Evolutionary conservation across 2,113 vertebrate species (phyloP).

Genomic region (Scalopus aquaticus): DNA sequence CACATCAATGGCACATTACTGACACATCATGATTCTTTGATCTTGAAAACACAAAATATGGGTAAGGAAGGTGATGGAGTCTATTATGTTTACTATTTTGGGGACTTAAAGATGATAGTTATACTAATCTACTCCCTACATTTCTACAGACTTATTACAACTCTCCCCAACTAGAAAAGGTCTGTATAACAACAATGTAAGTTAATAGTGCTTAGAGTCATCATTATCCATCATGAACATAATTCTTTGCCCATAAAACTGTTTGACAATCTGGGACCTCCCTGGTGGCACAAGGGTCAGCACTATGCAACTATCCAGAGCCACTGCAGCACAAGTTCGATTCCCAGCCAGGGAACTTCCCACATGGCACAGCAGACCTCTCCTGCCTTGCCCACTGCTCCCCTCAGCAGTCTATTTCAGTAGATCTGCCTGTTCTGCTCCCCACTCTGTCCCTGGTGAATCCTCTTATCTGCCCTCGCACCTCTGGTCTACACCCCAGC

Average conservation of each 20-base stretch:
- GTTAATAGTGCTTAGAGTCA: background rate
- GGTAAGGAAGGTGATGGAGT: background rate
- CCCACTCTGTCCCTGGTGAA: too few species aligned
- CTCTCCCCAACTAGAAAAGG: background rate
- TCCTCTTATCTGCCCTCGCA: too few species aligned
- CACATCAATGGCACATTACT: background rate
- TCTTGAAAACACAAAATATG: conserved; percentile 12
- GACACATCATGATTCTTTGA: conserved; percentile 14
- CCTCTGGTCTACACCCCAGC: too few species aligned
- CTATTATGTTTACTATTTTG: background rate
- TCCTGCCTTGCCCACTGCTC: too few species aligned
- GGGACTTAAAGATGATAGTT: background rate
- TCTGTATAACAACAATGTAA: background rate
- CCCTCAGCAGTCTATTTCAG: too few species aligned
- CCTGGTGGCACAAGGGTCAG: too few species aligned
- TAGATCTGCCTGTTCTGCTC: too few species aligned
- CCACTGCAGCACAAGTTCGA: too few species aligned
- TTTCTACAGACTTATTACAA: background rate
- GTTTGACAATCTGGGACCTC: background rate
- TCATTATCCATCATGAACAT: background rate
- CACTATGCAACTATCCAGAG: too few species aligned
- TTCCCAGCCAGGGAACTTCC: too few species aligned
- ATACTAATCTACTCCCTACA: background rate
- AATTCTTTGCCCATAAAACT: background rate
- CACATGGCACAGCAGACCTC: too few species aligned